Evolutionary conservation across 2,888 invertebrate genomes (phyloP), one percentile per base, ranked within the genome.

Genomic region (Agonopterix subpropinquella): DNA sequence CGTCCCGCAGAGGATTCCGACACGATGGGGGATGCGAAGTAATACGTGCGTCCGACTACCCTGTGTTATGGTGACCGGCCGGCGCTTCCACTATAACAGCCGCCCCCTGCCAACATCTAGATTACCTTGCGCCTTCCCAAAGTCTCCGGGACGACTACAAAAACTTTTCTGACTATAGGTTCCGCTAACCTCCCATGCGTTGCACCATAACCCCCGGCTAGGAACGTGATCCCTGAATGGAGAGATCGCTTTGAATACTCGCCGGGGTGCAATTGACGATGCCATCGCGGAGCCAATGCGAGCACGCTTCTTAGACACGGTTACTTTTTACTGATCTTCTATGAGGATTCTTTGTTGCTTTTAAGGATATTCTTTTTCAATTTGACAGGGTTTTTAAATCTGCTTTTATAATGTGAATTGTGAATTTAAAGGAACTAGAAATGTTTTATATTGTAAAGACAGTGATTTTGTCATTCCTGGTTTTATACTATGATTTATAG

Each of bases 221-320:
- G 66, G 72, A 65, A 79, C 84, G 81, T 84, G 83, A 82, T 83
- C 77, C 74, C 62, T 78, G 80, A 83, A 82, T 77, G 72, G 79
- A 70, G 66, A 73, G 80, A 80, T 82, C 81, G 70, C 76, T 81
- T 74, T 82, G 83, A 84, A 84, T 80, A 77, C 75, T 70, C 81
- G 64, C 75, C 74, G 70, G 79, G 81, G 82, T 77, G 80, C 81
- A 81, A 84, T 83, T 74, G 83, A 73, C 77, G 78, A 71, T 72
- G 66, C 28, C 28, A 28, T 78, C 74, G 75, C 74, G 76, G 74
- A 77, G 77, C 71, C 77, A 71, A 73, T 68, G 74, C 73, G 71
- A 73, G 66, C 69, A 66, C 67, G 70, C 65, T 70, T 65, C 67
- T 69, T 67, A 66, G 67, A 67, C 59, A 62, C 64, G 61, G 59